phyloP scores from a whole-genome alignment of 2,797 vertebrate species.

The Lepus oiostolus region DNA sequence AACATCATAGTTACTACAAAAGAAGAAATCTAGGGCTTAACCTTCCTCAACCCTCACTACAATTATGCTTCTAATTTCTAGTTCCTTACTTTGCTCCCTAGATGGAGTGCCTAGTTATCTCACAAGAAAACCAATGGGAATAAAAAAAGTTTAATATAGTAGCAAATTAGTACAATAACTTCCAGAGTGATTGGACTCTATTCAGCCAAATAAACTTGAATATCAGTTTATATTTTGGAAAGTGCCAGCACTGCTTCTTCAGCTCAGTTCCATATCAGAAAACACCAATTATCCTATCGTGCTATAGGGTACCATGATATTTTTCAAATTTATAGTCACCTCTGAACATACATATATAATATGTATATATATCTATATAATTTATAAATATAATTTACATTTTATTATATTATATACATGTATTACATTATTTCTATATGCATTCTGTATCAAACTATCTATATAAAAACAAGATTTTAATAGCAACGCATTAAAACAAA shows the following conservation, averaged over 20 bases:
- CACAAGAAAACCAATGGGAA: background rate
- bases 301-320: background rate
- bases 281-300: background rate
- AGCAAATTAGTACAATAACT: background rate
- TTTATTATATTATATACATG: background rate
- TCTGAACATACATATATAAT: background rate
- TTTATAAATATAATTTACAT: background rate
- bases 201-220: background rate
- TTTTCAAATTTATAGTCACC: background rate
- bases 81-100: background rate
- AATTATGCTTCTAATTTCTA: background rate
- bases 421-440: background rate
- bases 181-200: background rate
- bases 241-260: background rate
- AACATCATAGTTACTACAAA: background rate
- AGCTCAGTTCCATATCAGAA: conserved; percentile 41
- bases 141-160: background rate
- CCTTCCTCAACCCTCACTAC: background rate
- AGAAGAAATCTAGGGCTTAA: background rate
- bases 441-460: background rate
- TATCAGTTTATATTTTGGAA: conserved; percentile 44
- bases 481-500: background rate
- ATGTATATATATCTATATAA: background rate
- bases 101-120: background rate
- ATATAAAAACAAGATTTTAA: background rate